Conservation (phyloP, 1,140 invertebrate species). For the Drosophila ironensis region DNA sequence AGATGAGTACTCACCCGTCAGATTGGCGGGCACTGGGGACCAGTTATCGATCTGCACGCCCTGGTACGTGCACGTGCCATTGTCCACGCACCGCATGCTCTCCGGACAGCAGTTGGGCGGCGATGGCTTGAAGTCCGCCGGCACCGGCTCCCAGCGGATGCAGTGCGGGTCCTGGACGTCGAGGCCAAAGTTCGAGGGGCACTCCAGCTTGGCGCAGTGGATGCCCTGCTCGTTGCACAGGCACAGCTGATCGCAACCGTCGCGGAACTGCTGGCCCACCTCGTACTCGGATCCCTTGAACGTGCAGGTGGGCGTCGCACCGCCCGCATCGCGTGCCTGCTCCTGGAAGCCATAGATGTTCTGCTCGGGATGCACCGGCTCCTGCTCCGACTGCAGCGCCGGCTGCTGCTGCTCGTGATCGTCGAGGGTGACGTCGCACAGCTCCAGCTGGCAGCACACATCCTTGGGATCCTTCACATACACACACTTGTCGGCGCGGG, state of each 20-base stretch:
- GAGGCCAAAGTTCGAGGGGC: constrained; percentile 91
- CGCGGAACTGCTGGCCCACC: constrained; percentile 87
- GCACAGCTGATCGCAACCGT: constrained; percentile 89
- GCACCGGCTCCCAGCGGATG: constrained; percentile 91
- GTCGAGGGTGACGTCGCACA: constrained; percentile 90
- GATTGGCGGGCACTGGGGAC: constrained; percentile 85
- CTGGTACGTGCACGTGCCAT: constrained; percentile 89
- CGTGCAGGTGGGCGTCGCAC: constrained; percentile 43
- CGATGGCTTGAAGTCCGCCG: constrained; percentile 86
- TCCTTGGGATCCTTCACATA: constrained; percentile 89
- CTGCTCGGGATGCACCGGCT: constrained; percentile 18
- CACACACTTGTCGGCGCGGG: constrained; percentile 86
- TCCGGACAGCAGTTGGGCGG: constrained; percentile 93
- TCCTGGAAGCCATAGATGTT: constrained; percentile 49
- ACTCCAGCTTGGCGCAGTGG: constrained; percentile 90
- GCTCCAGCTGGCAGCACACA: constrained; percentile 90
- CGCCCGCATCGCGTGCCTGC: constrained; percentile 64
- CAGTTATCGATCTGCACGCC: constrained; percentile 87
- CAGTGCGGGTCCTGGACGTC: constrained; percentile 92
- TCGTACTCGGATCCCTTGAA: constrained; percentile 67
- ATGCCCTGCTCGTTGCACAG: constrained; percentile 85
- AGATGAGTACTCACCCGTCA: constrained; percentile 81
- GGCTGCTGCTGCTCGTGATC: constrained; percentile 85
- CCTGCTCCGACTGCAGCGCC: constrained; percentile 23
- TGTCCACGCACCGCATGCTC: constrained; percentile 88